These are phyloP conservation scores for Reticulitermes speratus DNA, from an alignment of 1,140 invertebrate genomes.

Conservation along the genomic window DNA sequence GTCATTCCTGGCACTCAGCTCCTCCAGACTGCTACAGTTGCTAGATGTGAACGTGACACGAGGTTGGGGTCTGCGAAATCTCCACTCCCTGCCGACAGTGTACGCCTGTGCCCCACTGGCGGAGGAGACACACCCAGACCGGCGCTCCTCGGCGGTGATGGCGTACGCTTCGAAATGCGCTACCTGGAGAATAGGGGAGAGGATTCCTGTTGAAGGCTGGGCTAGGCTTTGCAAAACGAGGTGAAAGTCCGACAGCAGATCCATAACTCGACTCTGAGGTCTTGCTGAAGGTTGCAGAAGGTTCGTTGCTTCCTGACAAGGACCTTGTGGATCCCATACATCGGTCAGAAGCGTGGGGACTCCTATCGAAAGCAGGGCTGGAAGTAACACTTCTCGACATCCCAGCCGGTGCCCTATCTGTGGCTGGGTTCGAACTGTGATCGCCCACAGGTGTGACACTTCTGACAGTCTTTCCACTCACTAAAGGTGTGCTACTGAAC, in stretches of 20 bases:
- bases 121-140: background rate
- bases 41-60: background rate
- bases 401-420: background rate
- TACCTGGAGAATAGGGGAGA: background rate
- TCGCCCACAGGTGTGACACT: background rate
- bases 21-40: slow-evolving; percentile 43
- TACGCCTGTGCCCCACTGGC: slow-evolving; percentile 28
- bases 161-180: slow-evolving; percentile 26
- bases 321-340: background rate
- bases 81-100: slow-evolving; percentile 29
- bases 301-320: background rate
- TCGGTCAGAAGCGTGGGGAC: background rate
- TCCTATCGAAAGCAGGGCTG: slow-evolving; percentile 18
- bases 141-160: slow-evolving; percentile 20
- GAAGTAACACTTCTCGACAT: slow-evolving; percentile 19
- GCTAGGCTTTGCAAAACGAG: slow-evolving; percentile 12
- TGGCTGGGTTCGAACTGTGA: background rate
- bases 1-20: slow-evolving; percentile 49
- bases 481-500: background rate
- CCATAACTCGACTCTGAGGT: background rate
- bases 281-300: background rate
- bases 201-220: slow-evolving; percentile 31
- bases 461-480: background rate
- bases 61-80: background rate
- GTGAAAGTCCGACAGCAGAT: background rate